phyloP scores from a whole-genome alignment of 2,888 invertebrate species.

The Hydriomena furcata region DNA sequence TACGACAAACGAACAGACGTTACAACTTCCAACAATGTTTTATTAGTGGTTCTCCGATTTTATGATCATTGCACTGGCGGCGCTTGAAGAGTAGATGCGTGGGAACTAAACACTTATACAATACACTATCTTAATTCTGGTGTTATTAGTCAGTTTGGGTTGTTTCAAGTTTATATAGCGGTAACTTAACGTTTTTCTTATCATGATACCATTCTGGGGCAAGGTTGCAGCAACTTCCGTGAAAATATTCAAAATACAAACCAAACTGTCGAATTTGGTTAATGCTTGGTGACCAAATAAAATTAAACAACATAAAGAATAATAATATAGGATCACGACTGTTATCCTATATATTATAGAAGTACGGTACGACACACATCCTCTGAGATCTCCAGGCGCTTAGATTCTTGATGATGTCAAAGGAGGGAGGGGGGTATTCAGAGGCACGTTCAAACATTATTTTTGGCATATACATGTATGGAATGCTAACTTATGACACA shows the following conservation, averaged over 20 bases:
- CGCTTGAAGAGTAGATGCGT: not conserved
- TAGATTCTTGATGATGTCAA: too few species aligned
- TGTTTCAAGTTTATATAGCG: not conserved
- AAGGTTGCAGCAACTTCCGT: not conserved
- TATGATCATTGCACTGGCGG: not conserved
- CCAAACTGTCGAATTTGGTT: too few species aligned
- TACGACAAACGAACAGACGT: slow-evolving; percentile 1
- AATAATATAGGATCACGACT: too few species aligned
- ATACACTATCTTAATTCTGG: not conserved
- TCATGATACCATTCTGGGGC: not conserved
- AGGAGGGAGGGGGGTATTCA: too few species aligned
- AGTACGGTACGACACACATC: too few species aligned
- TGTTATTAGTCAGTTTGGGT: not conserved
- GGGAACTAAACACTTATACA: not conserved
- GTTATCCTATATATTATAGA: too few species aligned
- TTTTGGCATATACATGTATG: too few species aligned
- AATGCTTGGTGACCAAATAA: too few species aligned
- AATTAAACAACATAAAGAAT: too few species aligned
- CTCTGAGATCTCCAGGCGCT: too few species aligned
- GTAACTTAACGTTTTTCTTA: not conserved
- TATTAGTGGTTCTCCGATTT: not conserved
- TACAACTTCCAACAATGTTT: slow-evolving; percentile 8
- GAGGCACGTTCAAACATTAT: too few species aligned
- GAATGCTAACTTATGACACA: too few species aligned
- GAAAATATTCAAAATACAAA: not conserved